A percentile compares a stretch with the other conserved stretches of the same genome.
Conservation (phyloP, 2,888 invertebrate species). For the Atethmia centrago region DNA sequence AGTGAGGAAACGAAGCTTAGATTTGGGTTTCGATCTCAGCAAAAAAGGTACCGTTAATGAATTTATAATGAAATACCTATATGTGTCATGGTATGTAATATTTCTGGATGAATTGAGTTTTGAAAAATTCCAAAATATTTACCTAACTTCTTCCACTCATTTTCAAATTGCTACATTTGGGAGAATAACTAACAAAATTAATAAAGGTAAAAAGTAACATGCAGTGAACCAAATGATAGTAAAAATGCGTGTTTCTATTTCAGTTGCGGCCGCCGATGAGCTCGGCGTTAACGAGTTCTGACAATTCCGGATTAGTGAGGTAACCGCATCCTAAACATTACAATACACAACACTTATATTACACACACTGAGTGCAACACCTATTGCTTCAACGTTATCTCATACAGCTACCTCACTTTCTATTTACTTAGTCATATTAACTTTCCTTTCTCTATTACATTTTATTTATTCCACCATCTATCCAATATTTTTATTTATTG, state of each 20-base stretch:
- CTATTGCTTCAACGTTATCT: conserved; percentile 61
- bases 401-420: conserved; percentile 58
- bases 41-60: not conserved
- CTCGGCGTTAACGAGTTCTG: conserved; percentile 88
- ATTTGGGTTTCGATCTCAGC: not conserved
- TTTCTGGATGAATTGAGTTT: not conserved
- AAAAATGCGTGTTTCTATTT: conserved; percentile 67
- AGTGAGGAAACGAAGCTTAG: not conserved
- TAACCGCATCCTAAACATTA: conserved; percentile 71
- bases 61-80: not conserved
- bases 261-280: conserved; percentile 89
- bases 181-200: not conserved
- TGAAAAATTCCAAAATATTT: not conserved
- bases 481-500: conserved; percentile 79
- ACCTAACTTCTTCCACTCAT: not conserved
- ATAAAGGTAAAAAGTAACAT: not conserved
- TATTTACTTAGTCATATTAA: conserved; percentile 53
- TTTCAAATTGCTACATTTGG: not conserved
- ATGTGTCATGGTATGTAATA: not conserved
- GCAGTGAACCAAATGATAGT: conserved; percentile 1
- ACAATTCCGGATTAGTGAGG: conserved; percentile 90
- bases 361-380: conserved; percentile 55
- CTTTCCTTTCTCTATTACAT: conserved; percentile 53
- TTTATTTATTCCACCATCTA: conserved; percentile 58
- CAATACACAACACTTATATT: conserved; percentile 46